These are phyloP conservation scores for Charadrius vociferus DNA, from an alignment of 2,113 vertebrate genomes.

Conservation along the genomic window DNA sequence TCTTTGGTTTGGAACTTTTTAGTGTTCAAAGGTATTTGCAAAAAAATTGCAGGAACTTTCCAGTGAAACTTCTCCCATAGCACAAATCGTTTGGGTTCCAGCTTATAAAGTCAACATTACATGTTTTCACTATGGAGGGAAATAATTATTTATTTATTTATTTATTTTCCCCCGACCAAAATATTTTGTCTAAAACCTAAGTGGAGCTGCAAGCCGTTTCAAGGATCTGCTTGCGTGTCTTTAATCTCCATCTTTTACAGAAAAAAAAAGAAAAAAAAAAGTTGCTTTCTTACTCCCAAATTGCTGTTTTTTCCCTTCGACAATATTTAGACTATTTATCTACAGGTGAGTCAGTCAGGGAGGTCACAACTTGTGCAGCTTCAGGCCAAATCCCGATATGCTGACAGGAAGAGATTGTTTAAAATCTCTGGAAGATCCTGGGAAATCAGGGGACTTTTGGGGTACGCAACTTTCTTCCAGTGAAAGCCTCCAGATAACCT, in stretches of 20 bases:
- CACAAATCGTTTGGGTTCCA: background rate
- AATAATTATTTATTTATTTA: no score
- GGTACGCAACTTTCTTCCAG: background rate
- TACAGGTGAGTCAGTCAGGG: background rate
- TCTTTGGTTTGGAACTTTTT: background rate
- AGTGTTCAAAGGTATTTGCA: background rate
- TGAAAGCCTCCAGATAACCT: background rate
- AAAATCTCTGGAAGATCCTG: background rate
- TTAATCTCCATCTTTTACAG: background rate
- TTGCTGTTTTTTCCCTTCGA: rapidly evolving
- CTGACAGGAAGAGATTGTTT: background rate
- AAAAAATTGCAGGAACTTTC: background rate
- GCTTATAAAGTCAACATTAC: background rate
- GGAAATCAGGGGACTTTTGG: background rate
- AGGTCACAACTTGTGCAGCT: background rate
- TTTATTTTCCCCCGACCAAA: background rate
- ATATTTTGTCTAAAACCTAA: background rate
- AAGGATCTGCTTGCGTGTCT: background rate
- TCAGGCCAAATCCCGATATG: background rate
- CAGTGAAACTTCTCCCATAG: background rate
- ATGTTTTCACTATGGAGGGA: background rate
- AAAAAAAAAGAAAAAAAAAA: background rate
- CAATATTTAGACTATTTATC: background rate
- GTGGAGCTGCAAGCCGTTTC: background rate
- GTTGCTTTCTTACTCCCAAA: background rate